Conservation (phyloP, 2,797 vertebrate species). For the Chrysocyon brachyurus region DNA sequence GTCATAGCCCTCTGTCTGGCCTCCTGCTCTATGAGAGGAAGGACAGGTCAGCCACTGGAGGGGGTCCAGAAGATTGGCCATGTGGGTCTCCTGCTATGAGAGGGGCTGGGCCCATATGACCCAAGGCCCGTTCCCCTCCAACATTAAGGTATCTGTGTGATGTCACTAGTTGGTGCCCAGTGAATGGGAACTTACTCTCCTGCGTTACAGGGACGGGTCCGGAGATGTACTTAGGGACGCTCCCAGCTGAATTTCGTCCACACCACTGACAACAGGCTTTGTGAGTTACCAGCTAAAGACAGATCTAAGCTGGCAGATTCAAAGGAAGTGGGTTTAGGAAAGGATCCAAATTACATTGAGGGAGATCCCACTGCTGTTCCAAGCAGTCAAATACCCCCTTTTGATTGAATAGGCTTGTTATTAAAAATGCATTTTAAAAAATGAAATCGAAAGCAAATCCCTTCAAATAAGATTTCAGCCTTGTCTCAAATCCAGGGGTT, state of each 20-base stretch:
- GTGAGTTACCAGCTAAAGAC: constrained; percentile 56
- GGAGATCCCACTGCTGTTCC: constrained; percentile 75
- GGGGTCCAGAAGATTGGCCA: background rate
- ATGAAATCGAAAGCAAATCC: constrained; percentile 86
- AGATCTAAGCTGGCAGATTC: constrained; percentile 63
- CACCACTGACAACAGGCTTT: constrained; percentile 46
- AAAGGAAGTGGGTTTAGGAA: constrained; percentile 66
- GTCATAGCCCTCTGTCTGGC: no score
- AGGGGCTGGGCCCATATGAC: background rate
- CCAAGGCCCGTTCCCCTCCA: no score
- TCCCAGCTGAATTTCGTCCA: constrained; percentile 45
- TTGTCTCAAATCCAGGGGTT: constrained; percentile 80
- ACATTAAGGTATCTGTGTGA: background rate
- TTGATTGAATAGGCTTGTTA: constrained; percentile 86
- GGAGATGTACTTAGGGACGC: background rate
- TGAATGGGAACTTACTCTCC: background rate
- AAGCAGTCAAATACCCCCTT: constrained; percentile 71
- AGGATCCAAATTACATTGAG: constrained; percentile 70
- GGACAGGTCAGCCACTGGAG: background rate
- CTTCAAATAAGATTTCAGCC: constrained; percentile 86
- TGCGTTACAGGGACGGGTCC: background rate
- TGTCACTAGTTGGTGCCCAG: background rate
- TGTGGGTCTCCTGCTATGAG: background rate
- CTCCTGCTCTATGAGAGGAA: background rate
- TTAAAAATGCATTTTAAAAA: constrained; percentile 85